These are phyloP conservation scores for Bactericera cockerelli DNA, from an alignment of 1,140 invertebrate genomes.

Conservation along the genomic window DNA sequence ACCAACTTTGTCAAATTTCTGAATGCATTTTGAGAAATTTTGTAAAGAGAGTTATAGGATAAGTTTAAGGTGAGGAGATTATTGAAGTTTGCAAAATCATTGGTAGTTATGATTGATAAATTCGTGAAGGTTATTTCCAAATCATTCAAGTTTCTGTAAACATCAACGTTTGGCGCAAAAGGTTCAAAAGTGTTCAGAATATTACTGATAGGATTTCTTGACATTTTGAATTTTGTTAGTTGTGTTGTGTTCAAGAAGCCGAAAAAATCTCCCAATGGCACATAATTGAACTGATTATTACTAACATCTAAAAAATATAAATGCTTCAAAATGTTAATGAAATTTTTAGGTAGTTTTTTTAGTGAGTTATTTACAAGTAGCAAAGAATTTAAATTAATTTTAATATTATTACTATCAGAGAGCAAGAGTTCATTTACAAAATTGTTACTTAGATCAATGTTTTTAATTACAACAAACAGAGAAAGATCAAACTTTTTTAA, in stretches of 20 bases:
- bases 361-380: not conserved
- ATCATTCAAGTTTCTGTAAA: not conserved
- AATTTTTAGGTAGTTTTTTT: not conserved
- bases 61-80: conserved; percentile 57
- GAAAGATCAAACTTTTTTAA: not conserved
- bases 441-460: conserved; percentile 1
- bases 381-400: conserved; percentile 1
- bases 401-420: conserved; percentile 6
- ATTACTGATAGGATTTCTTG: not conserved
- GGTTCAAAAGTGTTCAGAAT: not conserved
- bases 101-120: conserved; percentile 66
- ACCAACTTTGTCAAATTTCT: conserved; percentile 52
- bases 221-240: not conserved
- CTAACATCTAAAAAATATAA: not conserved
- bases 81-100: conserved; percentile 76
- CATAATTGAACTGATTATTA: not conserved
- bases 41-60: conserved; percentile 53
- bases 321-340: not conserved
- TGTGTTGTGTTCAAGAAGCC: not conserved
- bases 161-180: not conserved
- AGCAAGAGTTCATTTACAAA: not conserved
- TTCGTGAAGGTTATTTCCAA: conserved; percentile 40
- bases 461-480: conserved; percentile 2
- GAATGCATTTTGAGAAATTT: conserved; percentile 73
- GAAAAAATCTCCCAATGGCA: not conserved